phyloP scores from a whole-genome alignment of 2,113 vertebrate genomes.

The Chinchilla lanigera region DNA sequence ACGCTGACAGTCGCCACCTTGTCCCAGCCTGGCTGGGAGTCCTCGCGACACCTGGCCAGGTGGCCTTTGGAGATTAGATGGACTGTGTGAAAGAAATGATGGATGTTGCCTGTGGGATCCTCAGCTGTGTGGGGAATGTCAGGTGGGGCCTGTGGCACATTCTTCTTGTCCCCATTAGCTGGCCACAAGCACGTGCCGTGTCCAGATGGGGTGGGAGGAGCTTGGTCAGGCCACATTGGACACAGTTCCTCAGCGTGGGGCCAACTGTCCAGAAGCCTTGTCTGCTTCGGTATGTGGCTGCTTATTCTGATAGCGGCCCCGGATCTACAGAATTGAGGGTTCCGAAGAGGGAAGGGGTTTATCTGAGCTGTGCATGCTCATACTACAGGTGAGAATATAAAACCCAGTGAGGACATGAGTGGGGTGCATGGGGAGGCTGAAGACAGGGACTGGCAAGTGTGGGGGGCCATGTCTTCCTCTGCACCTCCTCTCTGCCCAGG shows the following conservation, averaged over 20 bases:
- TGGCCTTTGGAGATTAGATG: neutral
- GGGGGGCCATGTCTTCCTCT: neutral
- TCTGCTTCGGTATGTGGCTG: neutral
- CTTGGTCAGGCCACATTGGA: no score
- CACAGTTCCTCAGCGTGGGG: neutral
- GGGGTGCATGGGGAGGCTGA: neutral
- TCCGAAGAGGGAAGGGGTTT: neutral
- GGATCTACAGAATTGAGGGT: neutral
- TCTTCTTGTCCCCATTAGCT: neutral
- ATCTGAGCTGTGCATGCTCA: neutral
- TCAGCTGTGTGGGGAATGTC: neutral
- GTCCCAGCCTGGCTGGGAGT: neutral
- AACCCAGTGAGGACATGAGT: neutral
- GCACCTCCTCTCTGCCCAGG: neutral
- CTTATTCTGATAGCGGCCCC: neutral
- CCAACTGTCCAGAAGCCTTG: neutral
- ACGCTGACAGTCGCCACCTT: neutral
- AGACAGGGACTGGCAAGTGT: neutral
- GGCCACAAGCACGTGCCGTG: neutral
- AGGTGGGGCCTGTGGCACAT: neutral
- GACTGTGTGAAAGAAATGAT: accelerated
- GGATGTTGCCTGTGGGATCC: neutral
- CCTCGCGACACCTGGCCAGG: neutral
- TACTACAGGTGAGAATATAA: neutral
- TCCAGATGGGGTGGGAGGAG: neutral